A percentile compares a stretch with the other conserved stretches of the same genome.
Evolutionary conservation across 2,113 vertebrate genomes (phyloP).

Genomic region (Hypomesus transpacificus): DNA sequence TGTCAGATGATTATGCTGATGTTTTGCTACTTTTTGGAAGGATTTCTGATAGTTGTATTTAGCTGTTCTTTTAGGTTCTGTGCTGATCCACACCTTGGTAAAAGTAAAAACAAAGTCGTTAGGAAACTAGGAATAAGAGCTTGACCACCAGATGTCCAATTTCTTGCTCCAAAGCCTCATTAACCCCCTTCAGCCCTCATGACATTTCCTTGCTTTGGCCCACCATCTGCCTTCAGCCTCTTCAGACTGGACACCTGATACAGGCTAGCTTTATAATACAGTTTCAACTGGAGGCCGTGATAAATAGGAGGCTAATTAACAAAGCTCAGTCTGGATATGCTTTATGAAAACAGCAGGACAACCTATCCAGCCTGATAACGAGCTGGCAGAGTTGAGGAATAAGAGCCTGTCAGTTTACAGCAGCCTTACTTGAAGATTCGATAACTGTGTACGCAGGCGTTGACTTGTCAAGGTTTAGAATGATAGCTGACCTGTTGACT

Average conservation of each 20-base stretch:
- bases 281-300: constrained; percentile 29
- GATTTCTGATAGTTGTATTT: too few relatives aligned
- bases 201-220: constrained; percentile 42
- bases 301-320: constrained; percentile 49
- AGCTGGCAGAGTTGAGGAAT: constrained; percentile 29
- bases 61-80: too few relatives aligned
- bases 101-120: constrained; percentile 7
- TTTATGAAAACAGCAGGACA: constrained; percentile 34
- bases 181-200: constrained; percentile 43
- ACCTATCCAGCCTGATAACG: constrained; percentile 35
- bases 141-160: constrained; percentile 17
- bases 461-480: too few relatives aligned
- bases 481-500: too few relatives aligned
- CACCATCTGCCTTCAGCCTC: constrained; percentile 52
- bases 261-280: constrained; percentile 15
- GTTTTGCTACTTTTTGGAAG: too few relatives aligned
- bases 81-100: too few relatives aligned
- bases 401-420: constrained; percentile 23
- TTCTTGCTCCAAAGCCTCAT: constrained; percentile 41
- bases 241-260: constrained; percentile 51
- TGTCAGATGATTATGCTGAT: too few relatives aligned
- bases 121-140: constrained; percentile 6
- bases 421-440: not conserved
- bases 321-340: constrained; percentile 19
- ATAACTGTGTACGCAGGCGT: too few relatives aligned